These are phyloP conservation scores for Chondrosia reniformis DNA, from an alignment of 37 sponge, comb jelly and placozoan genomes.

Conservation along the genomic window DNA sequence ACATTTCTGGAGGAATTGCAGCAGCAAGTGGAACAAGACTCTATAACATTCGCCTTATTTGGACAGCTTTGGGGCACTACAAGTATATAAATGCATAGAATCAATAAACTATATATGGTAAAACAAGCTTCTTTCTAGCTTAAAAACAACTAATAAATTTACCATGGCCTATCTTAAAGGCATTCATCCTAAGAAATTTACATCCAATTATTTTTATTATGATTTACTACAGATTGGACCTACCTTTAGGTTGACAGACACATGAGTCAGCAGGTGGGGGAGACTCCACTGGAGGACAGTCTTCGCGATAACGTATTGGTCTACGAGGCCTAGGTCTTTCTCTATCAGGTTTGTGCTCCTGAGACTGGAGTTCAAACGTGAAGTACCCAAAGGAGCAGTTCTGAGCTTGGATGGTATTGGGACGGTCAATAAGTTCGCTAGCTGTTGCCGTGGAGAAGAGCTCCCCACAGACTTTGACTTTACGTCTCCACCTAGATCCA, in stretches of 20 bases:
- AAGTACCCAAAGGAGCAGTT: constrained; percentile 31
- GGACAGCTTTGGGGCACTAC: constrained; percentile 15
- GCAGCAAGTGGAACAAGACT: constrained; percentile 24
- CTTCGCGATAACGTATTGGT: not conserved
- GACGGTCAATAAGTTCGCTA: not conserved
- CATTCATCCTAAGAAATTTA: too few species aligned
- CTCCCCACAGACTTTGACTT: constrained; percentile 12
- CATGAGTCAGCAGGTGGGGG: not conserved
- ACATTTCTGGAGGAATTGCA: constrained; percentile 23
- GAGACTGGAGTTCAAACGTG: not conserved
- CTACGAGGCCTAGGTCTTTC: not conserved
- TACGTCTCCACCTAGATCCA: not conserved
- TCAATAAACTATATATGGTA: too few species aligned
- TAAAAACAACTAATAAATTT: too few species aligned
- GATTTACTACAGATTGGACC: too few species aligned
- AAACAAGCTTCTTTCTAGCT: too few species aligned
- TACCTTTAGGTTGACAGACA: constrained; percentile 6
- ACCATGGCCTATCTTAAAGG: too few species aligned
- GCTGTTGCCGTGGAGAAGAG: constrained; percentile 10
- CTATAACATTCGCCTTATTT: not conserved
- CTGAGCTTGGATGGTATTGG: constrained; percentile 11
- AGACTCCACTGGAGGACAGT: not conserved
- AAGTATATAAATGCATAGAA: not conserved
- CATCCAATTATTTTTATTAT: too few species aligned
- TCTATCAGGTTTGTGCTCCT: too few species aligned